Evolutionary conservation across 1,140 invertebrate species (phyloP).

Genomic region (Microplitis demolitor): DNA sequence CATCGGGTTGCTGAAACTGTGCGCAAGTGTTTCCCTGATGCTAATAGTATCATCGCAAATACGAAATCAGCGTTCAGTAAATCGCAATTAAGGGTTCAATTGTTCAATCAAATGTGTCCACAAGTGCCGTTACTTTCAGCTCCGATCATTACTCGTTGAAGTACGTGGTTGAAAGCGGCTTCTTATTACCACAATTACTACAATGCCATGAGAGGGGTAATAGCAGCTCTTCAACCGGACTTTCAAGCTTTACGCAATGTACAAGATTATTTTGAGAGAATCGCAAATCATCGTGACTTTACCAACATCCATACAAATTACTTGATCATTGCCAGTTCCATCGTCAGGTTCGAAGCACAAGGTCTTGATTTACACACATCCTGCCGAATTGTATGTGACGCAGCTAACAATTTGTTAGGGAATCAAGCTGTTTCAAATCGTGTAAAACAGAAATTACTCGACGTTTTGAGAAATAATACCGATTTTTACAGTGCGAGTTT

Average conservation of each 20-base stretch:
- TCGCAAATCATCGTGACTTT: background rate
- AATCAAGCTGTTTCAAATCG: background rate
- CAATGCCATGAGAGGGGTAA: background rate
- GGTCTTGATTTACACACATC: background rate
- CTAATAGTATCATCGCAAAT: background rate
- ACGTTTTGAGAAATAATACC: background rate
- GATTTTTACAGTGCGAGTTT: background rate
- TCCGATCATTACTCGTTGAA: background rate
- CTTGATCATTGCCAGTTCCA: background rate
- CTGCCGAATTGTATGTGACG: background rate
- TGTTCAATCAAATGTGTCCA: background rate
- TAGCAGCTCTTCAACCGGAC: background rate
- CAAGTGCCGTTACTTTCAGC: background rate
- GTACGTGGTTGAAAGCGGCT: background rate
- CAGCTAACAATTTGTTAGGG: background rate
- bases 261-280: background rate
- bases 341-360: background rate
- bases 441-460: background rate
- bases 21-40: background rate
- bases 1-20: background rate
- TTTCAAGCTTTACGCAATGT: background rate
- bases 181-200: background rate
- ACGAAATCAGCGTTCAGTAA: background rate
- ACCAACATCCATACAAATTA: background rate
- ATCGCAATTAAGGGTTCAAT: background rate